Base-by-base conservation (phyloP, 2,113 vertebrate species). In the Trematocara marginatum region DNA sequence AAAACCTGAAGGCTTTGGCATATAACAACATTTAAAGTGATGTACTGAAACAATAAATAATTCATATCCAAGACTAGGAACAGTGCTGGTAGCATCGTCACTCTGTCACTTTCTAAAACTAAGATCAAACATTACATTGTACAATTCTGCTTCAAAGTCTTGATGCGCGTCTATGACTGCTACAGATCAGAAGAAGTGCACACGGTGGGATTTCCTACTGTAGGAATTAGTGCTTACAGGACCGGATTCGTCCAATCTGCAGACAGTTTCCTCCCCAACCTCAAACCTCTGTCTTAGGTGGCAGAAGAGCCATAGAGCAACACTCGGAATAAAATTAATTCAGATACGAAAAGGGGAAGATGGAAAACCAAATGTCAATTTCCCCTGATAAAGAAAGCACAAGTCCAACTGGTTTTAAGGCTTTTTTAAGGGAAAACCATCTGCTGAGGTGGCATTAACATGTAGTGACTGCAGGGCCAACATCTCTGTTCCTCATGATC, bases 271-370 rank as follows among this genome's bases (percentile, higher is more conserved):
- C 42, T 49, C 23, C 23, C 69, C 10, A 29, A 49, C 23, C 40
- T 18, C 69, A 74, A 11, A 74, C 9, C 8, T 74, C 8, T 6
- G 23, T 26, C 23, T 16, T 71, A 16, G 2, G 1, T 74, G 69
- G 42, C 69, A 47, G 13, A 16, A 1, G 8, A 47, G 42, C 5
- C 23, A 7, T 0, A 5, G 69, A n/a, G 2, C 15, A 0, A 29
- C 42, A 3, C 40, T 11, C 3, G 0, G 69, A 76, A 2, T 9
- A n/a, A 76, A 76, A 76, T 49, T 2, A 0, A 51, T 31, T 49
- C 26, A 49, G 9, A 49, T 2, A 49, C 2, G 0, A 49, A 71
- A 74, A 4, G 23, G 1, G 6, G 42, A 15, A 31, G 42, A 49
- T 49, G 42, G 23, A 76, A 76, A 76, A 29, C 42, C 9, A 76